Conservation (phyloP, 2,113 vertebrate genomes). For the Erinaceus europaeus region DNA sequence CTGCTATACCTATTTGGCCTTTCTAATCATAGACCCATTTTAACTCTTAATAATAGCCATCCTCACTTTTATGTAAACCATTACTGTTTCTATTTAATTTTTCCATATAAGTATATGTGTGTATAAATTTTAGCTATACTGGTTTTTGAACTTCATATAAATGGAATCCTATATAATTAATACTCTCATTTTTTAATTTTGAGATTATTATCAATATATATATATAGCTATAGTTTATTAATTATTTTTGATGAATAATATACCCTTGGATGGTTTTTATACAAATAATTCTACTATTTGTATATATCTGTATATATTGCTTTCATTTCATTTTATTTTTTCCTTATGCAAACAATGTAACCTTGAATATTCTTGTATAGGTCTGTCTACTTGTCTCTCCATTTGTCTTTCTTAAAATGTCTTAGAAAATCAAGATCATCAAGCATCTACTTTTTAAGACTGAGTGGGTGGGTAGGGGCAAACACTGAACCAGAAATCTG, state of each 20-base stretch:
- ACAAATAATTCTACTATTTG: background rate
- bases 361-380: background rate
- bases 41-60: background rate
- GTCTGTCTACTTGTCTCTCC: background rate
- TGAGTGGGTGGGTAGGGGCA: background rate
- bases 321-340: constrained; percentile 14
- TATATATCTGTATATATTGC: background rate
- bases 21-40: background rate
- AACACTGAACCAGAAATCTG: background rate
- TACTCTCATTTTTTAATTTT: constrained; percentile 2
- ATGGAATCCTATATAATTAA: background rate
- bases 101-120: background rate
- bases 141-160: constrained; percentile 32
- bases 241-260: background rate
- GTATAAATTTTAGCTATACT: background rate
- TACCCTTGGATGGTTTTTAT: background rate
- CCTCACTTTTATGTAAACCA: background rate
- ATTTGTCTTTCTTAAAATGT: background rate
- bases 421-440: background rate
- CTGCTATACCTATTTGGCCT: background rate
- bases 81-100: constrained; percentile 1
- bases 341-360: background rate
- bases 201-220: background rate
- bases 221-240: background rate
- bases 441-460: background rate